These are phyloP conservation scores for Heteromormyrus szaboi DNA, from an alignment of 2,797 vertebrate species.

Conservation along the genomic window DNA sequence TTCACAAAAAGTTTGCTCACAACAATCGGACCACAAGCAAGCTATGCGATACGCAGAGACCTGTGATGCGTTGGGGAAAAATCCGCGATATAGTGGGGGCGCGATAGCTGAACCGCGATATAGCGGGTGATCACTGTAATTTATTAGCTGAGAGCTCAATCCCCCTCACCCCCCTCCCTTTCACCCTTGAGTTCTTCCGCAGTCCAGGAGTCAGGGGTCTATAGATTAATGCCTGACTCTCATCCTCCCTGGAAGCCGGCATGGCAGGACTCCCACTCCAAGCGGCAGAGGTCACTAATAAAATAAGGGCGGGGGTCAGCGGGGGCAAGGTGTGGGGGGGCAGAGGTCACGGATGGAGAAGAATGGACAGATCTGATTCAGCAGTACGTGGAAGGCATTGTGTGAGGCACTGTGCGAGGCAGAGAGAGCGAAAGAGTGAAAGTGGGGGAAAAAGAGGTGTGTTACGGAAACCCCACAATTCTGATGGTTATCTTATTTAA, in stretches of 20 bases:
- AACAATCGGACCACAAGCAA: no score
- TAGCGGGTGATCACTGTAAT: not conserved
- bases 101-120: not conserved
- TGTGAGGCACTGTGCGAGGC: not conserved
- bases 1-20: no score
- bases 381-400: not conserved
- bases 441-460: not conserved
- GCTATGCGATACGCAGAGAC: not conserved
- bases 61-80: not conserved
- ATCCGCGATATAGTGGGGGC: no score
- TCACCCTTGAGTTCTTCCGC: not conserved
- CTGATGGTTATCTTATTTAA: not conserved
- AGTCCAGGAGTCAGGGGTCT: not conserved
- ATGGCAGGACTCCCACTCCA: not conserved
- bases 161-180: not conserved
- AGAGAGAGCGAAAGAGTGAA: not conserved
- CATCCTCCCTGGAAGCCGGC: not conserved
- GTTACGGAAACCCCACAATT: not conserved
- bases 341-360: conserved; percentile 47
- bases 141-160: not conserved
- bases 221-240: conserved; percentile 11
- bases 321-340: conserved; percentile 41
- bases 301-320: conserved; percentile 29
- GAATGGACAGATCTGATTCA: conserved; percentile 49
- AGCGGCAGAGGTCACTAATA: conserved; percentile 9